Evolutionary conservation across 2,797 vertebrate genomes (phyloP), one percentile per base, ranked within the genome.

Genomic region (Chelmon rostratus): DNA sequence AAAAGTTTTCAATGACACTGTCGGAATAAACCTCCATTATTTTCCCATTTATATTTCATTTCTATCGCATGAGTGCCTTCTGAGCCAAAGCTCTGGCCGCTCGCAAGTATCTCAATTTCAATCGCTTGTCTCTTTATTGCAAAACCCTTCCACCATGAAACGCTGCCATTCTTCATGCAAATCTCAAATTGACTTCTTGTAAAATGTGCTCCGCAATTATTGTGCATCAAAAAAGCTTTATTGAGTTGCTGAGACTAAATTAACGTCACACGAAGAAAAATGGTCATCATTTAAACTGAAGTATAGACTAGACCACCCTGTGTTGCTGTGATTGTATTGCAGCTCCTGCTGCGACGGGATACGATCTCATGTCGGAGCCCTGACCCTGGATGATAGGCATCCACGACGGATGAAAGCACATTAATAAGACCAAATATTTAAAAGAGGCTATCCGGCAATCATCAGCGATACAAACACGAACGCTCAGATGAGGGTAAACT

Each of bases 171-270:
- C 90, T 89, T 92, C 88, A 91, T 89, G 83, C 87, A 89, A 89
- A 89, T 89, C 80, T 89, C 69, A 92, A 92, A 93, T 93, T 92
- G 91, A 92, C 86, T 93, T 89, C 88, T 88, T 90, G 88, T 94
- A 93, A 94, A 94, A 92, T 87, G 84, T 89, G 82, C 86, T 83
- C 81, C 4, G 69, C 88, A 92, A 92, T 93, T 91, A 94, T 83
- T 92, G 87, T 79, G 89, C 86, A 89, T 90, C 78, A 91, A 79
- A 86, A 69, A 73, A 78, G 70, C 84, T 80, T 86, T 85, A 70
- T 67, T 83, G 79, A 88, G 80, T 89, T 77, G 71, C 76, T 50
- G 67, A 65, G 79, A 87, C 87, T 85, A 89, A 91, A 92, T 91
- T 85, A 93, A 91, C 52, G 82, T 92, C 90, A 92, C 76, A 86